Conservation (phyloP, 2,888 invertebrate species). For the Schrankia costaestrigalis region DNA sequence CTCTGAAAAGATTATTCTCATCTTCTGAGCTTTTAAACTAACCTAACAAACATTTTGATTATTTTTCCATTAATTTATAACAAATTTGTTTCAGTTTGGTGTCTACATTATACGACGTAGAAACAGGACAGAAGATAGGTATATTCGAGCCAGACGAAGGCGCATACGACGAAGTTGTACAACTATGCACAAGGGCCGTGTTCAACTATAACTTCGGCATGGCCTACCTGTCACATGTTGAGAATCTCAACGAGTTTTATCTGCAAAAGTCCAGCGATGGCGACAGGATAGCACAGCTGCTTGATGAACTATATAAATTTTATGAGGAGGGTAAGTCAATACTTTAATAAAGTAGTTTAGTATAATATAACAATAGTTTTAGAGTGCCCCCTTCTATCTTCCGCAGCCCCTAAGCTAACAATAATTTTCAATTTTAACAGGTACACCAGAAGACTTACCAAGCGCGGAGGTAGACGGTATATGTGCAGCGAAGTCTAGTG, state of each 20-base stretch:
- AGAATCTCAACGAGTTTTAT: conserved; percentile 81
- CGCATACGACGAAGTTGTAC: conserved; percentile 71
- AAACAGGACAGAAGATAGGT: conserved; percentile 68
- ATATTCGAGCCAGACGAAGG: conserved; percentile 78
- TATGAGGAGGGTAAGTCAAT: conserved; percentile 64
- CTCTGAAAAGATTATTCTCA: too few species aligned
- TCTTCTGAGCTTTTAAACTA: too few species aligned
- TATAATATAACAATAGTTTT: background rate
- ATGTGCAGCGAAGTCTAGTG: conserved; percentile 82
- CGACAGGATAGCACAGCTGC: conserved; percentile 70
- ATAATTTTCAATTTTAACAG: conserved; percentile 46
- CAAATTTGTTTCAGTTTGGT: conserved; percentile 82
- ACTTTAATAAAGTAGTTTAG: background rate
- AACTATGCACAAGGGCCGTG: conserved; percentile 83
- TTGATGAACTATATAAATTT: conserved; percentile 81
- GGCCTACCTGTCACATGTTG: conserved; percentile 79
- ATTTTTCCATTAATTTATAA: too few species aligned
- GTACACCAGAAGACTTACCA: conserved; percentile 58
- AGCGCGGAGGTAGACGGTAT: conserved; percentile 72
- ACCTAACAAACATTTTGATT: too few species aligned
- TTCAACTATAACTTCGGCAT: conserved; percentile 81
- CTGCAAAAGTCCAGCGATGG: conserved; percentile 79
- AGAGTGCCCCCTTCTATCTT: background rate
- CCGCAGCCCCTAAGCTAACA: background rate
- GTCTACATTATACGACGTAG: conserved; percentile 82